These are phyloP conservation scores for Nixonia krombeini DNA, from an alignment of 1,140 invertebrate genomes.

Conservation along the genomic window DNA sequence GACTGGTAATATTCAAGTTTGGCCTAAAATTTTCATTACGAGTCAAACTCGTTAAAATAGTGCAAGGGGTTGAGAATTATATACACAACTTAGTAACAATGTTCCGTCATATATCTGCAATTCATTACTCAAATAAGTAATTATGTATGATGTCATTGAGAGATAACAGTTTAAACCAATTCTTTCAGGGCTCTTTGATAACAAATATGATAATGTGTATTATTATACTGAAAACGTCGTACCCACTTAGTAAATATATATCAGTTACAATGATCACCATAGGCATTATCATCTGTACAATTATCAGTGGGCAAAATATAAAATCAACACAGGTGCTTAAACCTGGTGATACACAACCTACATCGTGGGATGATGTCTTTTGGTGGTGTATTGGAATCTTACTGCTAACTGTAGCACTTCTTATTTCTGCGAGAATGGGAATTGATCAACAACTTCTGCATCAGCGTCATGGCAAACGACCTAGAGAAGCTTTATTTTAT, in stretches of 20 bases:
- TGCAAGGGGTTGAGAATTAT: too few relatives aligned
- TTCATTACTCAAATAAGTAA: too few relatives aligned
- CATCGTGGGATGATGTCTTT: constrained; percentile 76
- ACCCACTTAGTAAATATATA: constrained; percentile 88
- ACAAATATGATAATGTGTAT: constrained; percentile 97
- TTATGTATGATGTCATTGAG: too few relatives aligned
- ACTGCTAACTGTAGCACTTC: constrained; percentile 89
- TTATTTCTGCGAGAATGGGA: constrained; percentile 96
- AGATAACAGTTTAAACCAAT: too few relatives aligned
- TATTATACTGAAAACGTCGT: constrained; percentile 88
- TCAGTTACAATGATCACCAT: constrained; percentile 93
- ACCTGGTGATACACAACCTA: constrained; percentile 48
- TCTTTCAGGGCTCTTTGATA: constrained; percentile 90
- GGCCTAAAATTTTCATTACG: too few relatives aligned
- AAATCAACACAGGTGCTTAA: constrained; percentile 57
- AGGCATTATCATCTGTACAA: constrained; percentile 93
- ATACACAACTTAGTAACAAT: too few relatives aligned
- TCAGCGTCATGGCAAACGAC: constrained; percentile 91
- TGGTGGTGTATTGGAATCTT: constrained; percentile 89
- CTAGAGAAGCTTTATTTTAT: constrained; percentile 94
- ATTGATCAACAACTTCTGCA: constrained; percentile 96
- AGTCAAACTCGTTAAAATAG: too few relatives aligned
- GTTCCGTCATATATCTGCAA: too few relatives aligned
- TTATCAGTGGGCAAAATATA: constrained; percentile 85
- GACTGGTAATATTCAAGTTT: too few relatives aligned